A percentile compares a stretch with the other conserved stretches of the same genome.
These are phyloP conservation scores for Idaea dimidiata DNA, from an alignment of 2,888 invertebrate species.

Conservation along the genomic window DNA sequence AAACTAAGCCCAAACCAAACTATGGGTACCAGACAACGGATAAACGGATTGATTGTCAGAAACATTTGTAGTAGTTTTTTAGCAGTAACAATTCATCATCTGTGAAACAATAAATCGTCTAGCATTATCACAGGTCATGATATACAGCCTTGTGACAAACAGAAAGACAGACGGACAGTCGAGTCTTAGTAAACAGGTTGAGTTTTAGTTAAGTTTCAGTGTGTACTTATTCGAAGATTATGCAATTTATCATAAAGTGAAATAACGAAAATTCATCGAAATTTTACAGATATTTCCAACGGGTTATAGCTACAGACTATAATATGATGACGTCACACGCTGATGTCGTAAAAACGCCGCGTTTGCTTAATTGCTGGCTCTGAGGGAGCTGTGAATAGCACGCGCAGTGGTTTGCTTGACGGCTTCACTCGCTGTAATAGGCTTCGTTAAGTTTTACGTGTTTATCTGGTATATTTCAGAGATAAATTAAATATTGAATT, in stretches of 20 bases:
- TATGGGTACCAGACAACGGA: no score
- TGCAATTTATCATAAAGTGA: neutral
- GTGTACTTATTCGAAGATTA: no score
- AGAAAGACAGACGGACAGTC: no score
- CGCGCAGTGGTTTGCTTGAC: conserved; percentile 21
- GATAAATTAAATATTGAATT: conserved; percentile 4
- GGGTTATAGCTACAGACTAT: neutral
- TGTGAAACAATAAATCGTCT: no score
- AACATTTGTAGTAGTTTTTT: no score
- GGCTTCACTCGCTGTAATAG: conserved; percentile 31
- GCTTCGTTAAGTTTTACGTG: conserved; percentile 17
- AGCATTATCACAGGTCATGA: no score
- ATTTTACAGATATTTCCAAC: neutral
- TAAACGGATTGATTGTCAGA: no score
- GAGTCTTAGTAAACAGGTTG: no score
- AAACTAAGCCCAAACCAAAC: no score
- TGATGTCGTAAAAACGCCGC: conserved; percentile 40
- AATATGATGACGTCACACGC: conserved; percentile 16
- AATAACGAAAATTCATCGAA: neutral
- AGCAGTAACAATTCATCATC: no score
- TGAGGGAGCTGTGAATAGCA: conserved; percentile 19
- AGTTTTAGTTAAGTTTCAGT: no score
- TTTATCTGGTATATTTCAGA: neutral
- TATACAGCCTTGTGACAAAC: no score
- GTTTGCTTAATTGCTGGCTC: conserved; percentile 55